These are phyloP conservation scores for Campoletis sonorensis DNA, from an alignment of 1,140 invertebrate species.

Conservation along the genomic window DNA sequence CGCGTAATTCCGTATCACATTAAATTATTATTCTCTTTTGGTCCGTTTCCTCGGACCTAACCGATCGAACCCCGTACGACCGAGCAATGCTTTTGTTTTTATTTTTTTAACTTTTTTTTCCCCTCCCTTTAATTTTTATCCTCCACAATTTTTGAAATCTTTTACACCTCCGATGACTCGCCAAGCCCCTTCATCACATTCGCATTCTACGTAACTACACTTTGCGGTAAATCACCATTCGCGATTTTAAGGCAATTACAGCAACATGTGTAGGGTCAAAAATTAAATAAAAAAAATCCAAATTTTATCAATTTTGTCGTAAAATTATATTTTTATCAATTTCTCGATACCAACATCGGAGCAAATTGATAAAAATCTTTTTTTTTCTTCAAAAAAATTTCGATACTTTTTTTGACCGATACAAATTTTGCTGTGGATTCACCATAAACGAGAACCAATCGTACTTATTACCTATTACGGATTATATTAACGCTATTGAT, in stretches of 20 bases:
- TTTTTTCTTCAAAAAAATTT: background rate
- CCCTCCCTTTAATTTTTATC: background rate
- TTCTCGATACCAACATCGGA: no score
- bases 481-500: conserved; percentile 43
- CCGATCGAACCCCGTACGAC: conserved; percentile 38
- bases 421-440: background rate
- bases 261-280: background rate
- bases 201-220: background rate
- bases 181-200: conserved; percentile 1
- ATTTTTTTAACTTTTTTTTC: background rate
- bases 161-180: background rate
- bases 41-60: conserved; percentile 27
- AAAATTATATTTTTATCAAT: background rate
- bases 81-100: background rate
- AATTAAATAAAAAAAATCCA: background rate
- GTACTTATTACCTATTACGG: conserved; percentile 38
- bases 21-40: conserved; percentile 4
- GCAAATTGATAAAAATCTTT: background rate
- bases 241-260: background rate
- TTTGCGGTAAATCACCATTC: background rate
- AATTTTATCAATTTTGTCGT: background rate
- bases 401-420: background rate
- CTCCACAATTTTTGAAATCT: background rate
- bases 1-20: background rate
- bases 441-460: conserved; percentile 32